These are phyloP conservation scores for Dicentrarchus labrax DNA, from an alignment of 2,113 vertebrate genomes.

Conservation along the genomic window DNA sequence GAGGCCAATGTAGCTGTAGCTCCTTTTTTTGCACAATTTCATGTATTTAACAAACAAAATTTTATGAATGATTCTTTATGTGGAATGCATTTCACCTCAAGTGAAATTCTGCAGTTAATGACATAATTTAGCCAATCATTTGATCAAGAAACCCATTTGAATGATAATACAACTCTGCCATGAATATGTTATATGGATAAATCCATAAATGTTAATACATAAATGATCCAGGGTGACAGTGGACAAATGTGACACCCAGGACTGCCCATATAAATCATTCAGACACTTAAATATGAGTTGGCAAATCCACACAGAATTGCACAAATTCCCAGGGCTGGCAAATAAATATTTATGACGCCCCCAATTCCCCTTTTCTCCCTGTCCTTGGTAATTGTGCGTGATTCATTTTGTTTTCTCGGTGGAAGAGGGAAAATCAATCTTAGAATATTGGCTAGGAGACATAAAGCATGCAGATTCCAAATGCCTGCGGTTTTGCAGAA, in stretches of 20 bases:
- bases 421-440: constrained; percentile 83
- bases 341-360: constrained; percentile 87
- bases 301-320: constrained; percentile 82
- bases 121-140: constrained; percentile 68
- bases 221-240: constrained; percentile 81
- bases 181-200: constrained; percentile 66
- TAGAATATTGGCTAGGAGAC: constrained; percentile 75
- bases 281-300: constrained; percentile 85
- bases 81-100: constrained; percentile 40
- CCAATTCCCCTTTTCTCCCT: constrained; percentile 72
- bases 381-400: constrained; percentile 83
- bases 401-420: constrained; percentile 84
- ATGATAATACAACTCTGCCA: constrained; percentile 59
- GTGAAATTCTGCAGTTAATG: constrained; percentile 48
- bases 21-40: neutral
- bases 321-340: constrained; percentile 79
- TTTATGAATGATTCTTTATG: constrained; percentile 1
- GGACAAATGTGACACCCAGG: constrained; percentile 81
- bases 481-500: constrained; percentile 53
- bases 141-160: constrained; percentile 59
- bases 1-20: neutral
- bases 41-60: neutral
- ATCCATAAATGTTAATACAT: constrained; percentile 76
- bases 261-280: constrained; percentile 85
- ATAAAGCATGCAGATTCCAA: constrained; percentile 75